Conservation (phyloP, 2,888 invertebrate genomes). For the Pseudococcus longispinus region DNA sequence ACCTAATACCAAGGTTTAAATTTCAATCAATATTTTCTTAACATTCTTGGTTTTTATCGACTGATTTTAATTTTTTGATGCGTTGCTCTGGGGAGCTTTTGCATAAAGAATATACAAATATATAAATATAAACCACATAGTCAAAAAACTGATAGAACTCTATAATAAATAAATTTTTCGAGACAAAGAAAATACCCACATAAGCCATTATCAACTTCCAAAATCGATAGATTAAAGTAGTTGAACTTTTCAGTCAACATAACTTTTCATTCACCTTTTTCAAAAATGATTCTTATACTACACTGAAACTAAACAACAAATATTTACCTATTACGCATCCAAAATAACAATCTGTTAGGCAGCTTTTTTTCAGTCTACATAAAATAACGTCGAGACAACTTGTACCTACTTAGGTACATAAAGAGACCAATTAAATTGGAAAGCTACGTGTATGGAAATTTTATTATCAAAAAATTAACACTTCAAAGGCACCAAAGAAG, state of each 20-base stretch:
- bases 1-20: not conserved
- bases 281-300: not conserved
- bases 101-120: not conserved
- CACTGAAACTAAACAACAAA: not conserved
- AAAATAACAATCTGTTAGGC: not conserved
- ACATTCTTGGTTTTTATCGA: not conserved
- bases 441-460: not conserved
- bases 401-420: not conserved
- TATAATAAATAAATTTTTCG: not conserved
- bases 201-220: not conserved
- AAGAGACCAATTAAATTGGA: not conserved
- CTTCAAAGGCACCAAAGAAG: not conserved
- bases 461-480: slow-evolving; percentile 11
- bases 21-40: not conserved
- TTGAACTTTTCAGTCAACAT: not conserved
- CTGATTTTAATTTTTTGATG: not conserved
- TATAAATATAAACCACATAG: too few relatives aligned
- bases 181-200: not conserved
- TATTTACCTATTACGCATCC: not conserved
- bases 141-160: not conserved
- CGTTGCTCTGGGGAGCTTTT: not conserved
- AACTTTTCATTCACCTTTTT: not conserved
- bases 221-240: not conserved
- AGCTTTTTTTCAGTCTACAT: not conserved
- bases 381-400: not conserved